A percentile compares a stretch with the other conserved stretches of the same genome.
phyloP scores from a whole-genome alignment of 2,113 vertebrate species.

The Spilogale gracilis region DNA sequence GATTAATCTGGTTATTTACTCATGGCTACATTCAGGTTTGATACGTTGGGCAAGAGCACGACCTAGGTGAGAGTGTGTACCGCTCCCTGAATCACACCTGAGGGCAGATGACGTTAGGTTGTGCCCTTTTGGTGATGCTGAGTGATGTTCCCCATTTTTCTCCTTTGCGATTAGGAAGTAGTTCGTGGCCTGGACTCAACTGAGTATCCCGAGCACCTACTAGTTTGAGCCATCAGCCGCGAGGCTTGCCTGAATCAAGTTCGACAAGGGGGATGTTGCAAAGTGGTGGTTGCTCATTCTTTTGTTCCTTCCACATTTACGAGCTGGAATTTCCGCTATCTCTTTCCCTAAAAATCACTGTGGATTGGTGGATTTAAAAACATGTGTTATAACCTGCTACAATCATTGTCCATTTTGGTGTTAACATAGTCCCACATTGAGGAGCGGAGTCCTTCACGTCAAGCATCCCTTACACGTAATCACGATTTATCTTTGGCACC shows the following conservation, averaged over 20 bases:
- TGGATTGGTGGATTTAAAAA: neutral
- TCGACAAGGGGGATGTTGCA: neutral
- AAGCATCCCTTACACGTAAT: neutral
- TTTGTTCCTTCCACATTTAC: neutral
- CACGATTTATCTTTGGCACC: neutral
- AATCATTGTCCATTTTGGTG: neutral
- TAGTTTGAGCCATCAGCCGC: too few relatives aligned
- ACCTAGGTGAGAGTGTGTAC: accelerated
- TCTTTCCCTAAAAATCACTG: neutral
- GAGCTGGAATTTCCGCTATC: neutral
- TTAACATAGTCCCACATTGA: neutral
- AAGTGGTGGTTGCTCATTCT: neutral
- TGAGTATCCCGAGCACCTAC: neutral
- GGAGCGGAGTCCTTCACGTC: neutral
- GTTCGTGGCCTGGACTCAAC: neutral
- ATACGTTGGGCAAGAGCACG: neutral
- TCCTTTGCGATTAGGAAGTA: neutral
- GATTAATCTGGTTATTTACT: neutral
- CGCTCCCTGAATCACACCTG: accelerated
- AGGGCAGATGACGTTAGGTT: neutral
- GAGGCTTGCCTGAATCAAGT: neutral
- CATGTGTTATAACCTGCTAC: neutral
- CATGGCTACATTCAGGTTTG: neutral
- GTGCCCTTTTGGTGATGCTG: neutral
- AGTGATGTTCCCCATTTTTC: neutral